Conservation (phyloP, 2,113 vertebrate species). For the Terrapene triunguis region DNA sequence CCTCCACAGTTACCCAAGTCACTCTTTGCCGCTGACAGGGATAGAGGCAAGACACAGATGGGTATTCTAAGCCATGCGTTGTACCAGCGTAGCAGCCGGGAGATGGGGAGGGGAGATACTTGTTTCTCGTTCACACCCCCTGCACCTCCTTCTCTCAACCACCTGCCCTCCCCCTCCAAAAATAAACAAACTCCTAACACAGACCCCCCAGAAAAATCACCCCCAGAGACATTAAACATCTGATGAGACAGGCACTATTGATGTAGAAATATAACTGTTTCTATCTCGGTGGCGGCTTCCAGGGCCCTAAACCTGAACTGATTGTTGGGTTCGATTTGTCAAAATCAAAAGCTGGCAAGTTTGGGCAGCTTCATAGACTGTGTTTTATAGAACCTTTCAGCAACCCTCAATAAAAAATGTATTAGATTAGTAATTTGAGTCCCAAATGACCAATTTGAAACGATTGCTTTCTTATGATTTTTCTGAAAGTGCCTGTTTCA, state of each 20-base stretch:
- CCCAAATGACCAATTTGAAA: slow-evolving; percentile 82
- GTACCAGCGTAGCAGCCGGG: background rate
- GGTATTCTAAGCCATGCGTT: background rate
- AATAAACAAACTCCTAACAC: background rate
- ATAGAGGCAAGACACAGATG: background rate
- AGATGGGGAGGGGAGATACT: background rate
- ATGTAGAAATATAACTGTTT: slow-evolving; percentile 72
- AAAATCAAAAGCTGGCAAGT: slow-evolving; percentile 71
- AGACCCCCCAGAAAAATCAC: background rate
- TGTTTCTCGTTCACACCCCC: background rate
- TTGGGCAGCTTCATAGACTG: slow-evolving; percentile 75
- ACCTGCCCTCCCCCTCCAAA: background rate
- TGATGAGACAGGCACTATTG: slow-evolving; percentile 70
- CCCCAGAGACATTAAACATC: slow-evolving; percentile 59
- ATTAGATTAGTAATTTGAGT: slow-evolving; percentile 83
- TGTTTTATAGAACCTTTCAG: slow-evolving; percentile 81
- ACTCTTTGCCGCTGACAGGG: background rate
- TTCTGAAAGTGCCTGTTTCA: slow-evolving; percentile 79
- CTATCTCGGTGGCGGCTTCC: slow-evolving; percentile 33
- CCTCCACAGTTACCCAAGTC: background rate
- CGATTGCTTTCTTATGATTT: slow-evolving; percentile 82
- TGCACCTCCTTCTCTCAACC: background rate
- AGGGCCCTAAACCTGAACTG: slow-evolving; percentile 71
- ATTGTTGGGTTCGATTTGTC: slow-evolving; percentile 77
- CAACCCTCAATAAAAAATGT: slow-evolving; percentile 81